These are phyloP conservation scores for Thymelicus lineola DNA, from an alignment of 2,888 invertebrate species.

Conservation along the genomic window DNA sequence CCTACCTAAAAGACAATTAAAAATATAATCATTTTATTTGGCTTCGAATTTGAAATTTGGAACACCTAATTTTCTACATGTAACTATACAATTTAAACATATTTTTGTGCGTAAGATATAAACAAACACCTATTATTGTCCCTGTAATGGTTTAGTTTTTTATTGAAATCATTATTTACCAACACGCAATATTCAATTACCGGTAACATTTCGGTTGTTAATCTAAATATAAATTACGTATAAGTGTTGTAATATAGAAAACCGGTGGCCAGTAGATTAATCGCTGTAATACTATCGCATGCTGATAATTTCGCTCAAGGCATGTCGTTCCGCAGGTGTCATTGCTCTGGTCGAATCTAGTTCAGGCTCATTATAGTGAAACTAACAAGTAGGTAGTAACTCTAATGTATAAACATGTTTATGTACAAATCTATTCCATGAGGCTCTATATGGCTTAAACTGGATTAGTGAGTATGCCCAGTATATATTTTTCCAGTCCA, in stretches of 20 bases:
- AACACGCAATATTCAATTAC: conserved; percentile 9
- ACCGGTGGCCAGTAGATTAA: neutral
- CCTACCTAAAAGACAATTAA: too few relatives aligned
- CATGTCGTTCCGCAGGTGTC: conserved; percentile 17
- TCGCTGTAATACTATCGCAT: conserved; percentile 11
- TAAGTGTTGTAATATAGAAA: neutral
- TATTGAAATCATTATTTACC: too few relatives aligned
- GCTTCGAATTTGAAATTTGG: too few relatives aligned
- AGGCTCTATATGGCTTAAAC: too few relatives aligned
- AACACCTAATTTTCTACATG: too few relatives aligned
- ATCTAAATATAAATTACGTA: neutral
- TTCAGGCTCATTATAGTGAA: conserved; percentile 19
- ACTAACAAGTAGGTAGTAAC: neutral
- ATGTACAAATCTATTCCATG: neutral
- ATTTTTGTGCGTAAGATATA: too few relatives aligned
- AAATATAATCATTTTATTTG: too few relatives aligned
- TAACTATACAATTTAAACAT: too few relatives aligned
- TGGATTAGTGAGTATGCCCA: too few relatives aligned
- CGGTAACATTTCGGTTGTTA: conserved; percentile 1
- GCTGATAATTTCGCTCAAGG: conserved; percentile 13
- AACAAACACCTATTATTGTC: too few relatives aligned
- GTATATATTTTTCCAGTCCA: too few relatives aligned
- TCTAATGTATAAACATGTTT: conserved; percentile 1
- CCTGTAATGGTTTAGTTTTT: too few relatives aligned
- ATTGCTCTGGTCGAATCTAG: conserved; percentile 11